Base-by-base conservation (phyloP, 2,888 invertebrate species). In the Pheosia gnoma region DNA sequence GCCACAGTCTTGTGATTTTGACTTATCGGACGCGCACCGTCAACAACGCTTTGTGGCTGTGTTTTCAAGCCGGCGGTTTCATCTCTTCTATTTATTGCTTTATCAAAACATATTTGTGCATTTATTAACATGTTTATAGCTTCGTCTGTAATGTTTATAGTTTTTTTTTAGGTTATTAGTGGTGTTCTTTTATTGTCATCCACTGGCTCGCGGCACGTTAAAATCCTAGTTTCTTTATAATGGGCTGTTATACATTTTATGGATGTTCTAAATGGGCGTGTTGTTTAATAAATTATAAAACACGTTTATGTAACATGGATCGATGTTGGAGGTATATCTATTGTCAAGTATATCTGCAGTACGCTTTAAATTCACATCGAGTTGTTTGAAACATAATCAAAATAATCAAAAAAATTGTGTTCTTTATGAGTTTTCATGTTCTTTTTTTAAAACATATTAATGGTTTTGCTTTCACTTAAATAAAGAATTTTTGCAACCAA, bases 1-100 rank as follows among this genome's bases (percentile, higher is more conserved):
- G 88, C 87, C 72, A 72, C 74, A 68, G 77, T 76, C 86, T 81
- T 83, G 84, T 88, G 81, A 86, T 87, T 88, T 89, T 89, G 90
- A 91, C 86, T 87, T 88, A 89, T 88, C 85, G 83, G 76, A 80
- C 77, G 74, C 56, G 10, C 56, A n/a, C 54, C 62, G 59, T 54
- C 53, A 68, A 76, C 75, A 67, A 10, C 57, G 45, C 45, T 57
- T 57, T 57, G 39, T 45, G 45, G 45, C 39, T 57, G n/a, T 45
- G 45, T 56, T 39, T 41, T 11, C 56, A 25, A 25, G 41, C 56
- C 56, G 13, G 41, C 13, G 56, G 57, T 57, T 57, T 57, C 41
- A 57, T 43, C 57, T 57, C 43, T 11, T 39, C 39, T 10, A 3
- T 25, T 57, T 45, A 57, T 45, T 4, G 43, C 45, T 57, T 10